Base-by-base conservation (phyloP, 2,113 vertebrate genomes). In the Phalacrocorax pelagicus region DNA sequence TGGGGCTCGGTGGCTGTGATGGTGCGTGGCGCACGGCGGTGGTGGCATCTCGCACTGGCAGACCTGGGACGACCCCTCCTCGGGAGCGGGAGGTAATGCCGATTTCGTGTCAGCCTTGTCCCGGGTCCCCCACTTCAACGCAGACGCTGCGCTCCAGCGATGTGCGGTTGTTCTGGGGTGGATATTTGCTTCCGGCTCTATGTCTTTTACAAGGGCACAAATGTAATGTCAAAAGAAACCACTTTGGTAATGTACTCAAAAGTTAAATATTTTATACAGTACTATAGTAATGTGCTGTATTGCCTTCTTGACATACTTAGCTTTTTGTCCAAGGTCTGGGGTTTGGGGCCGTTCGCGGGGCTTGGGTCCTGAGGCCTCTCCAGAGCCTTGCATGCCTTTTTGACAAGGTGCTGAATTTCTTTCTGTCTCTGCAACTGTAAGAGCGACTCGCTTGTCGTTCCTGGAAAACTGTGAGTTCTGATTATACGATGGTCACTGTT, bases 221-320 rank as follows among this genome's bases (percentile, higher is more conserved):
- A 94, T 95, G 97, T 97, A 96, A 93, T 63, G 73, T 85, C 92
- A 52, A 92, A 90, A 96, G 90, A 89, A 96, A 94, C 73, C 90
- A 27, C 91, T 89, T 92, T 59, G 67, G 67, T 90, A 93, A 93
- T 86, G 86, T 93, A 63, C 90, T 97, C 72, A 40, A 29, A 82
- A 92, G 90, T 54, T 96, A 94, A 97, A 97, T 97, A 95, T 96
- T 97, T 97, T 55, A 96, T 94, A 38, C 16, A 42, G 58, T 46
- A 12, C 91, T 74, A 8, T 3, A 87, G 72, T 42, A 71, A 58
- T 42, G 84, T 30, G n/a, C 65, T 85, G 66, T 59, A 51, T 63
- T 75, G 69, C 66, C 16, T 42, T 27, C 70, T 65, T 80, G 71
- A 85, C 44, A 32, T 58, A 21, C n/a, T 89, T 10, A 34, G 42